phyloP scores from a whole-genome alignment of 2,797 vertebrate species.

The Pangasius larnaudii region DNA sequence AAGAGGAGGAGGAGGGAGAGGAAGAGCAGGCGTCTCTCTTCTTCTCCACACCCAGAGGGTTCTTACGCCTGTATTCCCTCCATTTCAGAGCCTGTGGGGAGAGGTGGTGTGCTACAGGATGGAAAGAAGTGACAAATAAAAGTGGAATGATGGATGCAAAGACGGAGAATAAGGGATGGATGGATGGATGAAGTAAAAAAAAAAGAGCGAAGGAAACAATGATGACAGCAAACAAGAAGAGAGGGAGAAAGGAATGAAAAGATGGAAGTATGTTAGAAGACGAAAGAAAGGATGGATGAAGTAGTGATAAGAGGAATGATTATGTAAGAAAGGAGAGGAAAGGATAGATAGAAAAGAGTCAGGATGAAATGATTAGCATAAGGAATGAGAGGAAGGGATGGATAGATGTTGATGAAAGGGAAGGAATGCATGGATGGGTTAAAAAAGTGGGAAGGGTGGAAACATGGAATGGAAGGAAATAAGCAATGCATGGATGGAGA shows the following conservation, averaged over 20 bases:
- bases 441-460: neutral
- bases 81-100: constrained; percentile 97
- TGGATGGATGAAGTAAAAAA: constrained; percentile 55
- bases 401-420: neutral
- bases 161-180: constrained; percentile 37
- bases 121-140: neutral
- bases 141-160: constrained; percentile 44
- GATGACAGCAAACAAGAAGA: neutral
- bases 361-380: neutral
- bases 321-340: neutral
- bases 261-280: neutral
- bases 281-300: neutral
- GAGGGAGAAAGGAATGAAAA: neutral
- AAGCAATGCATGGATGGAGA: neutral
- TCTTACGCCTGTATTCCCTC: constrained; percentile 92
- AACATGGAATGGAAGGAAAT: neutral
- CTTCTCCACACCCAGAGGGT: constrained; percentile 87
- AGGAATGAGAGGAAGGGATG: neutral
- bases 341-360: neutral
- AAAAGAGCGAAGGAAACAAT: constrained; percentile 34
- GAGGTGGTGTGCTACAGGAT: constrained; percentile 86
- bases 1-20: constrained; percentile 62
- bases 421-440: neutral
- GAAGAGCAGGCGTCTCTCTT: constrained; percentile 58
- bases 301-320: neutral